Evolutionary conservation across 2,113 vertebrate genomes (phyloP).

Genomic region (Bagarius yarrelli): DNA sequence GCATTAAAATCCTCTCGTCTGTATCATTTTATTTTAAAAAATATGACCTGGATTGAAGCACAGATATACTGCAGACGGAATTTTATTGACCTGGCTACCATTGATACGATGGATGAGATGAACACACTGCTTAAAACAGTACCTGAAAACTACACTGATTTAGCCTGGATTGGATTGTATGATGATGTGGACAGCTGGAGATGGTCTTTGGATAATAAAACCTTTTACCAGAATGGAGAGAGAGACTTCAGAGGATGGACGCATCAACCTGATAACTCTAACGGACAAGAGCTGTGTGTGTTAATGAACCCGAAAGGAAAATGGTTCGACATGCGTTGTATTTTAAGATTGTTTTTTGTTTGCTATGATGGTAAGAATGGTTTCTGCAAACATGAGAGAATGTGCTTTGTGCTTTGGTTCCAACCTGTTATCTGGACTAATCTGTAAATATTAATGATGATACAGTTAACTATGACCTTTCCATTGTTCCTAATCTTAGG

Average conservation of each 20-base stretch:
- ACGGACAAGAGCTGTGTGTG: conserved; percentile 22
- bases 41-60: conserved; percentile 30
- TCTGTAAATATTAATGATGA: neutral
- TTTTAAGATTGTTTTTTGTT: neutral
- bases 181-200: conserved; percentile 29
- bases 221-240: conserved; percentile 35
- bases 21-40: conserved; percentile 16
- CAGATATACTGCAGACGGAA: conserved; percentile 33
- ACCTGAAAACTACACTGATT: conserved; percentile 15
- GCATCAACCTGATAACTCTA: conserved; percentile 17
- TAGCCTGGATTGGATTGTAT: conserved; percentile 43
- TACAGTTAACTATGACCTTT: neutral
- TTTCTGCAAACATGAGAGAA: neutral
- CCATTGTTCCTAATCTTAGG: neutral
- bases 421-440: neutral
- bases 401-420: neutral
- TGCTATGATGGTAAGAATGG: conserved; percentile 38
- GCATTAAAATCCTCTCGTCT: neutral
- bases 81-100: conserved; percentile 38
- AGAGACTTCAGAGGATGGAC: conserved; percentile 18
- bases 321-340: conserved; percentile 27
- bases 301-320: neutral
- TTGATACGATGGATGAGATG: conserved; percentile 33
- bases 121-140: conserved; percentile 30
- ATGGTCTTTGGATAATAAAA: conserved; percentile 33